Evolutionary conservation across 2,888 invertebrate genomes (phyloP).

Genomic region (Blera fallax): DNA sequence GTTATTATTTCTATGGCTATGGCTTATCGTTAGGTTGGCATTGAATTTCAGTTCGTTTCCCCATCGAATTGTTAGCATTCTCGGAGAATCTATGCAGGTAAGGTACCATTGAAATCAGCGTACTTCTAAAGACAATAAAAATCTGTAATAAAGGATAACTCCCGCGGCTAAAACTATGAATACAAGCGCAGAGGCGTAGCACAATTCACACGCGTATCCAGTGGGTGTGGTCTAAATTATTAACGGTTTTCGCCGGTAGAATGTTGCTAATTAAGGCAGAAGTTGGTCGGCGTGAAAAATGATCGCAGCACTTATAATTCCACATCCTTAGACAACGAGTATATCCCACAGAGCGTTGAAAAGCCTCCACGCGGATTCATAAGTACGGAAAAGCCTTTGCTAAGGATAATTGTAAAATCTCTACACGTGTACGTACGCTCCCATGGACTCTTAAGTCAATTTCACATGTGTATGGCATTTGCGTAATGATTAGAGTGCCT

Average conservation of each 20-base stretch:
- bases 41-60: slow-evolving; percentile 16
- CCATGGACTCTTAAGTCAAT: background rate
- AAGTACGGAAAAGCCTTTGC: no score
- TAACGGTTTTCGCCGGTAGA: background rate
- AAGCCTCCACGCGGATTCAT: no score
- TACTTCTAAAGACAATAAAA: background rate
- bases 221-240: background rate
- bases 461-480: no score
- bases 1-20: background rate
- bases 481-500: no score
- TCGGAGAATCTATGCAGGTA: background rate
- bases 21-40: slow-evolving; percentile 3
- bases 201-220: background rate
- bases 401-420: no score
- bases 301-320: no score
- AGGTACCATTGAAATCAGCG: no score
- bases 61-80: background rate
- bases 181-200: background rate
- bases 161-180: background rate
- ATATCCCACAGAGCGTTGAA: no score
- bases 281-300: no score
- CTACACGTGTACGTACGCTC: no score
- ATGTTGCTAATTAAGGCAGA: background rate
- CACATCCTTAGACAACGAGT: no score
- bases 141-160: background rate